phyloP scores from a whole-genome alignment of 2,797 vertebrate species.

The Ispidina picta region DNA sequence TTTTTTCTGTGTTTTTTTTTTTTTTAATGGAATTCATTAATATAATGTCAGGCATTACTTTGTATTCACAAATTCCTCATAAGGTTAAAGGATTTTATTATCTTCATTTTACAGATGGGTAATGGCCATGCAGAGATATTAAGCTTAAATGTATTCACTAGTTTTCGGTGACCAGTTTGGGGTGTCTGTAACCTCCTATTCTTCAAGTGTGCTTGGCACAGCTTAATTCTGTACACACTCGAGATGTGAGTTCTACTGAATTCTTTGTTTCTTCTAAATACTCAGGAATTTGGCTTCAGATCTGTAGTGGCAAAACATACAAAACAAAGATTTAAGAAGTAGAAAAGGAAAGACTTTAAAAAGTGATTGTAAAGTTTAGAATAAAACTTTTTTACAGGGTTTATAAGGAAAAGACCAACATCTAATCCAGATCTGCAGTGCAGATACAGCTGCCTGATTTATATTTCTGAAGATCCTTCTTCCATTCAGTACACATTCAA shows the following conservation, averaged over 20 bases:
- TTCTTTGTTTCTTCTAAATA: background rate
- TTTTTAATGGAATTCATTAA: conserved; percentile 43
- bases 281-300: background rate
- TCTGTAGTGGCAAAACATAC: background rate
- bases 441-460: background rate
- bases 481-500: background rate
- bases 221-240: background rate
- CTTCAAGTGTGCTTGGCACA: background rate
- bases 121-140: background rate
- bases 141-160: background rate
- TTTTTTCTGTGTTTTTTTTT: background rate
- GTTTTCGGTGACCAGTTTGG: background rate
- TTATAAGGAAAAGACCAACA: background rate
- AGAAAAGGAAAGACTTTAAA: background rate
- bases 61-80: conserved; percentile 1
- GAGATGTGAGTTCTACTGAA: background rate
- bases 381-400: background rate
- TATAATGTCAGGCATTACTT: conserved; percentile 1
- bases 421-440: background rate
- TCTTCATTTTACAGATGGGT: background rate
- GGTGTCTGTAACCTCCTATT: background rate
- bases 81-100: conserved; percentile 37
- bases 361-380: background rate
- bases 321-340: background rate
- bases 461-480: background rate